Conservation (phyloP, 1,140 invertebrate genomes). For the Cyrtorhinus lividipennis region DNA sequence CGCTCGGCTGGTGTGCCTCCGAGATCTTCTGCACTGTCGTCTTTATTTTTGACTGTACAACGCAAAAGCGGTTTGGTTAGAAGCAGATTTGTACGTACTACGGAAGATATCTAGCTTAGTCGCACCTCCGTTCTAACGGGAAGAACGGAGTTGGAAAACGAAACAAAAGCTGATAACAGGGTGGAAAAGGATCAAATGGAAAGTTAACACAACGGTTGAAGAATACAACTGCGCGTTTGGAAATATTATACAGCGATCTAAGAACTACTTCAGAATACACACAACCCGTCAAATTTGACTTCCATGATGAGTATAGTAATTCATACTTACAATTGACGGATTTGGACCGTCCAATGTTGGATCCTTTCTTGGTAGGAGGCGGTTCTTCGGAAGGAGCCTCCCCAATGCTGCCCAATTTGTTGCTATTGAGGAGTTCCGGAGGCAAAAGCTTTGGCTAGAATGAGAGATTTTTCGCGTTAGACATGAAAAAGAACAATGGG, state of each 20-base stretch:
- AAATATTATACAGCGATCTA: too few relatives aligned
- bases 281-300: too few relatives aligned
- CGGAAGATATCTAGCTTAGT: too few relatives aligned
- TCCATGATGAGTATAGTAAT: too few relatives aligned
- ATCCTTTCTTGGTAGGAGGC: slow-evolving; percentile 15
- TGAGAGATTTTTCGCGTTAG: too few relatives aligned
- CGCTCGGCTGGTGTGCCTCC: slow-evolving; percentile 38
- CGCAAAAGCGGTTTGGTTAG: background rate
- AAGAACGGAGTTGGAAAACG: background rate
- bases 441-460: slow-evolving; percentile 3
- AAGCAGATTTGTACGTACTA: too few relatives aligned
- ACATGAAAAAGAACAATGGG: too few relatives aligned
- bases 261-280: too few relatives aligned
- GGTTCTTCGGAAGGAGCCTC: slow-evolving; percentile 12
- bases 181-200: too few relatives aligned
- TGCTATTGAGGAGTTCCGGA: slow-evolving; percentile 6
- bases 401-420: slow-evolving; percentile 9
- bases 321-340: slow-evolving; percentile 25
- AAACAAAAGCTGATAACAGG: background rate
- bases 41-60: slow-evolving; percentile 29
- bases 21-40: slow-evolving; percentile 44
- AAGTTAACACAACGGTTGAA: too few relatives aligned
- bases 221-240: too few relatives aligned
- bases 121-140: too few relatives aligned
- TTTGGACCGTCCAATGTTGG: slow-evolving; percentile 24